A percentile compares a stretch with the other conserved stretches of the same genome.
phyloP scores from a whole-genome alignment of 2,113 vertebrate species.

The Nothobranchius furzeri region DNA sequence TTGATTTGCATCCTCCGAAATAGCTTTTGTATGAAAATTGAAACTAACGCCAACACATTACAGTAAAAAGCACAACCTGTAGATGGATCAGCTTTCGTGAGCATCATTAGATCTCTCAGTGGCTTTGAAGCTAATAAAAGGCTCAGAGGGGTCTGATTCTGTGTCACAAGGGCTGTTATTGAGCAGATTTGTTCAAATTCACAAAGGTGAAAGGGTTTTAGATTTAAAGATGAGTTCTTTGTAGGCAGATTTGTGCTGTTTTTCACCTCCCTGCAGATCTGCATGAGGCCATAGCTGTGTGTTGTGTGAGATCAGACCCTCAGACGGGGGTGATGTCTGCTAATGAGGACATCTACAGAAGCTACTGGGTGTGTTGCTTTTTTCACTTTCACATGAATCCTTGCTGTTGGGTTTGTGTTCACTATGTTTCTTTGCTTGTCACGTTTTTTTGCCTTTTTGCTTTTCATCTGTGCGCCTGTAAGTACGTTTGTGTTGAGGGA shows the following conservation, averaged over 20 bases:
- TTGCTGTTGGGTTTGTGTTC: no score
- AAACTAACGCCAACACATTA: constrained; percentile 46
- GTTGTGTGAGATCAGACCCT: constrained; percentile 1
- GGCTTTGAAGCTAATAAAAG: constrained; percentile 61
- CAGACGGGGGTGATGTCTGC: constrained; percentile 41
- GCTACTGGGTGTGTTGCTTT: no score
- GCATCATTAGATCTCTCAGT: constrained; percentile 45
- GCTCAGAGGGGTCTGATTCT: constrained; percentile 39
- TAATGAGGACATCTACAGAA: constrained; percentile 51
- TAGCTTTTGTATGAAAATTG: constrained; percentile 49
- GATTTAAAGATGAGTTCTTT: constrained; percentile 25
- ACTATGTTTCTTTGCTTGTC: not conserved
- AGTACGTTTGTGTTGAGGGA: constrained; percentile 50
- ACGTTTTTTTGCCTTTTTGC: constrained; percentile 49
- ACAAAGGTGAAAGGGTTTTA: constrained; percentile 37
- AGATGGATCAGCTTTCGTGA: constrained; percentile 52
- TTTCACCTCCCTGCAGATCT: not conserved
- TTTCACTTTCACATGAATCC: no score
- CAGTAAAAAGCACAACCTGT: constrained; percentile 28
- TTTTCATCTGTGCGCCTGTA: constrained; percentile 22
- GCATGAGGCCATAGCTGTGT: constrained; percentile 27
- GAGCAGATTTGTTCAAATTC: constrained; percentile 41
- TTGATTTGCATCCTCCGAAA: constrained; percentile 52
- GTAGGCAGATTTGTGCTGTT: not conserved
- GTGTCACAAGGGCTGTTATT: constrained; percentile 55